A percentile compares a stretch with the other conserved stretches of the same genome.
phyloP scores from a whole-genome alignment of 1,140 invertebrate genomes.

The Episyrphus balteatus region DNA sequence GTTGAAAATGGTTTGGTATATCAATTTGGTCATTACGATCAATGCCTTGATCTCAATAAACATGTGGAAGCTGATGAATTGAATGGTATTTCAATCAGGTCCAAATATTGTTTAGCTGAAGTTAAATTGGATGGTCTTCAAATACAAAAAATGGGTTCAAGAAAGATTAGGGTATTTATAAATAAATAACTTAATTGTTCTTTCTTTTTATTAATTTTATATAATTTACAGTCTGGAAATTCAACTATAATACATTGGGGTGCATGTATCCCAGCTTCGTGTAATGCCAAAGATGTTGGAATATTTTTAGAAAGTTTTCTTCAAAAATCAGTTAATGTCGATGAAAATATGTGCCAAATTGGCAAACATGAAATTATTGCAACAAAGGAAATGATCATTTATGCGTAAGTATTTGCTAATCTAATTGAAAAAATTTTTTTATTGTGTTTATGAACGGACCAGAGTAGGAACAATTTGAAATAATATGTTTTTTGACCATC shows the following conservation, averaged over 20 bases:
- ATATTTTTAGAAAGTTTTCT: conserved; percentile 42
- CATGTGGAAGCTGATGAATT: conserved; percentile 7
- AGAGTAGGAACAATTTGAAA: too few relatives aligned
- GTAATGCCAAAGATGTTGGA: conserved; percentile 41
- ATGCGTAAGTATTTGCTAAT: conserved; percentile 40
- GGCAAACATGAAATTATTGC: conserved; percentile 38
- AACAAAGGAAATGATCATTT: conserved; percentile 36
- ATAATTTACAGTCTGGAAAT: conserved; percentile 24
- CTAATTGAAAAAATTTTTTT: too few relatives aligned
- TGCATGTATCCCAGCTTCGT: conserved; percentile 49
- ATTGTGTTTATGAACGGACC: too few relatives aligned
- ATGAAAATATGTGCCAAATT: conserved; percentile 34
- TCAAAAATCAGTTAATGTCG: conserved; percentile 20
- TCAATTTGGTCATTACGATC: conserved; percentile 57
- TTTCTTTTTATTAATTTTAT: conserved; percentile 5
- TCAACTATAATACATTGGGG: conserved; percentile 48
- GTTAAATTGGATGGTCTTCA: conserved; percentile 33
- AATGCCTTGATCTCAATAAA: conserved; percentile 41
- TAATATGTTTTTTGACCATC: too few relatives aligned
- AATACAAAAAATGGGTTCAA: conserved; percentile 5
- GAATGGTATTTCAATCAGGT: conserved; percentile 26
- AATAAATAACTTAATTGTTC: background rate
- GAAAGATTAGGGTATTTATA: background rate
- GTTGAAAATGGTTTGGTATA: conserved; percentile 48
- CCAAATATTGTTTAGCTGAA: conserved; percentile 52